Evolutionary conservation across 2,888 invertebrate genomes (phyloP), one percentile per base, ranked within the genome.

Genomic region (Elysia crispata): DNA sequence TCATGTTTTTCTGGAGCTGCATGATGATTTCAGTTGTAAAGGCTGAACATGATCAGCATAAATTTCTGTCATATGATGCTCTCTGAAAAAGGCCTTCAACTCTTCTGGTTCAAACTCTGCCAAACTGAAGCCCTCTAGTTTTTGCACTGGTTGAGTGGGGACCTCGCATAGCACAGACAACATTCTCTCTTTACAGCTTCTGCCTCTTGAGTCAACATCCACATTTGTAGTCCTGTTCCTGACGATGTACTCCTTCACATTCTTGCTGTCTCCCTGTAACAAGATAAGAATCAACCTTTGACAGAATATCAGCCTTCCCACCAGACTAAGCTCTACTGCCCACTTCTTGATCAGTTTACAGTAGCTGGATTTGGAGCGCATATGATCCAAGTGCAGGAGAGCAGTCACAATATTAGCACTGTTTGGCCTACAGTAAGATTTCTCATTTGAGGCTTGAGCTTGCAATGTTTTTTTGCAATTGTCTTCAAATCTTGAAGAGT

Each of bases 181-280:
- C 90, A 90, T 88, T 73, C 87, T 85, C 78, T 91, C 91, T 73
- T 91, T 91, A 77, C 91, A 91, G 11, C 86, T 85, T 41, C 86
- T 86, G 0, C 91, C 91, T 76, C 84, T 86, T 20, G 89, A 89
- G 76, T 91, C 90, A 6, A 90, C 89, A 86, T 91, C 91, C 50
- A 91, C 87, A 84, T 83, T 88, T 3, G 82, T 84, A n/a, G 87
- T 89, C 74, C 85, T 86, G 66, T 90, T 87, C 25, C 86, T 82
- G 5, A 86, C 75, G 20, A 90, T 83, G 81, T 88, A 91, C 15
- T 83, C 81, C 83, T 83, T 20, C 60, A 20, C n/a, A 60, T 60
- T 6, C 15, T 18, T 23, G 23, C 69, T 66, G 1, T 81, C 31
- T 64, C 90, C 90, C 57, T 88, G 86, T 5, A 90, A 83, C 8